Base-by-base conservation (phyloP, 2,113 vertebrate species). In the Oriolus oriolus region DNA sequence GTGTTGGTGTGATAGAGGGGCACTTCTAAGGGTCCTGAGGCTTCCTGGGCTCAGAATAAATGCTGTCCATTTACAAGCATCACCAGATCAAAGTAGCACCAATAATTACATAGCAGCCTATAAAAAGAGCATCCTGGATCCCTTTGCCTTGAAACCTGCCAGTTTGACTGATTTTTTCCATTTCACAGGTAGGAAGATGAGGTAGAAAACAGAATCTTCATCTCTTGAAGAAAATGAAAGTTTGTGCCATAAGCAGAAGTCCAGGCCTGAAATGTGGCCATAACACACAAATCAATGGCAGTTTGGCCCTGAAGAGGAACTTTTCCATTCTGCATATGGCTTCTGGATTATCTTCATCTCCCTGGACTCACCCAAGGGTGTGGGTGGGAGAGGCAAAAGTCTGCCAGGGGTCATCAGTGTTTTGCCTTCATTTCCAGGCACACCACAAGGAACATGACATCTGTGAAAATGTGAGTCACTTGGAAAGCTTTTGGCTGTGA, bases 381-480 rank as follows among this genome's bases (percentile, higher is more conserved):
- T 70, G 71, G 76, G 71, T 83, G 66, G 65, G 61, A 94, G 28
- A 79, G 53, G 17, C 68, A 68, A 33, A 89, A 68, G 22, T 75
- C 93, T 94, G 82, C 74, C 81, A 79, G 77, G 16, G 92, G 81
- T 89, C 87, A 95, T 31, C 44, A 33, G 57, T 57, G 53, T 89
- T 89, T 89, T 95, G 70, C 71, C 11, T 95, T 84, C 59, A 42
- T 81, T 89, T 91, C 90, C 75, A 94, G 83, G 76, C 63, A 87
- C 23, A 89, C 37, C 75, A 74, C 64, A 39, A 68, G 78, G 74
- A 95, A 64, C 61, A 53, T 75, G 89, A 84, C 59, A 18, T 79
- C 39, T 76, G 81, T 66, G 90, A 76, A 96, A 93, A 87, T 82
- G 53, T 96, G 92, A 97, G 61, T 96, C 88, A 90, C 81, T 85